Conservation (phyloP, 2,888 invertebrate genomes). For the Apomyelois bistriatella region DNA sequence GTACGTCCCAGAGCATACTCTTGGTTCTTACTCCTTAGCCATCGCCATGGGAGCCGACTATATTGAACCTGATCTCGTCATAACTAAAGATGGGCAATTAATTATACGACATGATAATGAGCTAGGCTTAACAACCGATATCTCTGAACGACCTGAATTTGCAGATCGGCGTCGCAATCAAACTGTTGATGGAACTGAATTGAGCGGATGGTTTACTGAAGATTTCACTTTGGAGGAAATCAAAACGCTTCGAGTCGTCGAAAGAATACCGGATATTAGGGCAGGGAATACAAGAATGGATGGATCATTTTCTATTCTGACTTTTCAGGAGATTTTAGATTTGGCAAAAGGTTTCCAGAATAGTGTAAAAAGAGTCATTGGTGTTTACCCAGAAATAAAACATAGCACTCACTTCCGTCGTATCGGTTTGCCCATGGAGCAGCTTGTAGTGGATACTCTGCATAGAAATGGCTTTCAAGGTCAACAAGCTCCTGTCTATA, state of each 20-base stretch:
- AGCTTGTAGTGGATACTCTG: conserved; percentile 48
- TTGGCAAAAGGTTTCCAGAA: conserved; percentile 54
- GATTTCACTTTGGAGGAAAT: conserved; percentile 66
- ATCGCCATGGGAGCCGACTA: conserved; percentile 68
- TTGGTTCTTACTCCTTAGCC: conserved; percentile 64
- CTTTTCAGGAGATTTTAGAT: conserved; percentile 65
- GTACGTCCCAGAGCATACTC: conserved; percentile 68
- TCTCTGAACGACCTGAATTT: conserved; percentile 51
- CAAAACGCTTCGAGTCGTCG: conserved; percentile 55
- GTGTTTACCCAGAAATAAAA: conserved; percentile 68
- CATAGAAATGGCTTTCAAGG: conserved; percentile 54
- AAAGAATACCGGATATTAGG: conserved; percentile 53
- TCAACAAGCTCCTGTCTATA: conserved; percentile 50
- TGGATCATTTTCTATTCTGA: conserved; percentile 51
- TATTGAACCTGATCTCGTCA: conserved; percentile 67
- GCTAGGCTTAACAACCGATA: conserved; percentile 54
- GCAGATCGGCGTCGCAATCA: conserved; percentile 47
- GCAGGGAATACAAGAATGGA: conserved; percentile 64
- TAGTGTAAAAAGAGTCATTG: conserved; percentile 54
- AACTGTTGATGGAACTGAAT: conserved; percentile 44
- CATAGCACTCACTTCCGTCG: conserved; percentile 55
- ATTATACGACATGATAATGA: conserved; percentile 67
- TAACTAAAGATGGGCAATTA: conserved; percentile 58
- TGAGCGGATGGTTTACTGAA: conserved; percentile 66
- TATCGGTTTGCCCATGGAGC: conserved; percentile 56